Base-by-base conservation (phyloP, 2,888 invertebrate genomes). In the Micoletzkya japonica region DNA sequence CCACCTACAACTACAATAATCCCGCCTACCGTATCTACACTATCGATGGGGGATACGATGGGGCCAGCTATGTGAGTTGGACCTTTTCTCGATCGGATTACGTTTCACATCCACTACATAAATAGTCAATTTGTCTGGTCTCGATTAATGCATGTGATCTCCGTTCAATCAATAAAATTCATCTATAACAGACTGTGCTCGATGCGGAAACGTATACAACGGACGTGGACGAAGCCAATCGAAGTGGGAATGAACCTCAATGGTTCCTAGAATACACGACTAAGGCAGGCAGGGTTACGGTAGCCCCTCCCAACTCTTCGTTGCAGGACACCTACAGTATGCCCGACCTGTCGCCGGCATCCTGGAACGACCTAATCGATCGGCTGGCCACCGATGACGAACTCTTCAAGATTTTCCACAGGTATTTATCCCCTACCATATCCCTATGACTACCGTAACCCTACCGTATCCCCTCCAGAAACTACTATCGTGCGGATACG, bases 1-100 rank as follows among this genome's bases (percentile, higher is more conserved):
- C 93, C 0, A 87, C 91, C 0, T 93, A 90, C 80, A 86, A 89
- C 0, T 87, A 90, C 81, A 90, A 92, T 71, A 94, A 96, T 86
- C 93, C 95, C 0, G 94, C 94, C 32, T 94, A 92, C 82, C 90
- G 96, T 85, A 93, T 97, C 87, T 97, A 95, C 86, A 93, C 93
- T 82, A 91, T 95, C 2, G 95, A 96, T 85, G 95, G 95, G 0
- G 93, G 94, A 86, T 76, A 83, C 37, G 72, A 74, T 4, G 81
- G 79, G 4, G 78, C 82, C 4, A 85, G 82, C 28, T 86, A 85
- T 81, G 78, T 79, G 71, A 67, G 64, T 54, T 56, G 56, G 4
- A 30, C 4, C 30, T 28, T 26, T 17, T n/a, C 24, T 26, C 4
- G 17, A 3, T 26, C 30, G 4, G 3, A 26, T 6, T 37, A 59